Percentiles rank a stretch among this genome's conserved stretches.
Conservation (phyloP, 2,797 vertebrate genomes). For the Iguana delicatissima region DNA sequence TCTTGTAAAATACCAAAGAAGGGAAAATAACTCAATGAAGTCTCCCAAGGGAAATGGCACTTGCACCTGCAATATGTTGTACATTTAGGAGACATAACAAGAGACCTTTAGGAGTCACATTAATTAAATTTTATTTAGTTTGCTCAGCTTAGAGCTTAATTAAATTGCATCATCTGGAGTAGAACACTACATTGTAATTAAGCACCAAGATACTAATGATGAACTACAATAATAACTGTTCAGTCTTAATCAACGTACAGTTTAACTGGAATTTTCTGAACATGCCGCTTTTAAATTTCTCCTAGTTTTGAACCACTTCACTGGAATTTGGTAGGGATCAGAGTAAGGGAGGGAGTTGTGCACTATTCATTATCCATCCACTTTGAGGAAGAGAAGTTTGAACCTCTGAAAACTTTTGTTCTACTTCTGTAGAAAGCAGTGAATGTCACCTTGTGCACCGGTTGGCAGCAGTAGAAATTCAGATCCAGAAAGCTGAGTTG, state of each 20-base stretch:
- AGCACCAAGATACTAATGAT: conserved; percentile 29
- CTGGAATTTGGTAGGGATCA: not conserved
- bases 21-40: conserved; percentile 30
- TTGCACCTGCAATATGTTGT: conserved; percentile 46
- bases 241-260: conserved; percentile 22
- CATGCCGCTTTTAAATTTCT: not conserved
- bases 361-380: not conserved
- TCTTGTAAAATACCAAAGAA: not conserved
- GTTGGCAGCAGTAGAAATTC: not conserved
- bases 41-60: conserved; percentile 38
- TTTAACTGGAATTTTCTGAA: conserved; percentile 8
- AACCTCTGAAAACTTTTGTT: not conserved
- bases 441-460: not conserved
- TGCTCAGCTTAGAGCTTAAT: conserved; percentile 46
- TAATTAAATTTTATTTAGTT: conserved; percentile 54
- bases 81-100: conserved; percentile 46
- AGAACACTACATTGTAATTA: conserved; percentile 33
- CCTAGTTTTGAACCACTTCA: not conserved
- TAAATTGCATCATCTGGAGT: conserved; percentile 34
- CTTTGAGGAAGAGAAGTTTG: not conserved
- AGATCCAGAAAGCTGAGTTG: not conserved
- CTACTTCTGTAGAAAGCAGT: not conserved
- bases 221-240: conserved; percentile 40
- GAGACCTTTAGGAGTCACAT: conserved; percentile 41
- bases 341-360: not conserved